Evolutionary conservation across 2,797 vertebrate species (phyloP).

Genomic region (Catharus ustulatus): DNA sequence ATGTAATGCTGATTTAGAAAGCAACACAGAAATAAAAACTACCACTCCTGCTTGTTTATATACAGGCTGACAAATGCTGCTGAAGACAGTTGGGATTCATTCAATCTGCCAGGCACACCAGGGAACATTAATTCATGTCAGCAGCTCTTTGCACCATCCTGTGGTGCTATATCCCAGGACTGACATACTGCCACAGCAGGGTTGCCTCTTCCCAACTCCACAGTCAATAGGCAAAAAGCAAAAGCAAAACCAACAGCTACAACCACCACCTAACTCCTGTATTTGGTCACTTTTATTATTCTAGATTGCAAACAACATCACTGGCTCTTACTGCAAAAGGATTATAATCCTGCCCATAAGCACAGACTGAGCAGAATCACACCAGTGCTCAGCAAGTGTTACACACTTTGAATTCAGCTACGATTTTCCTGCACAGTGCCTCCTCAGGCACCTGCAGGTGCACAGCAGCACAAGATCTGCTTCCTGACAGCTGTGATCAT

Average conservation of each 20-base stretch:
- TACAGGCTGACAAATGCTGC: constrained; percentile 23
- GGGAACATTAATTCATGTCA: constrained; percentile 11
- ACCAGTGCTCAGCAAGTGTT: background rate
- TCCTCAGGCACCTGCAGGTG: constrained; percentile 12
- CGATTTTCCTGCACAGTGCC: background rate
- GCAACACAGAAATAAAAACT: background rate
- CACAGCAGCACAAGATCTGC: background rate
- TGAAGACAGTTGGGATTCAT: background rate
- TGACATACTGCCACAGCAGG: background rate
- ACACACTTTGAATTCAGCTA: background rate
- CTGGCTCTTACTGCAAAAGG: background rate
- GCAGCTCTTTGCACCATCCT: constrained; percentile 4
- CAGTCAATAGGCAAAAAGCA: background rate
- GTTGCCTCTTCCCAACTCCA: background rate
- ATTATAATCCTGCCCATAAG: background rate
- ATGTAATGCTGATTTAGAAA: background rate
- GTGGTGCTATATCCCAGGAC: background rate
- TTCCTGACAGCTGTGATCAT: background rate
- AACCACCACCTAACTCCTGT: background rate
- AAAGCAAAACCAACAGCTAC: background rate
- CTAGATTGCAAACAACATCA: background rate
- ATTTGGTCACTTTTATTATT: background rate
- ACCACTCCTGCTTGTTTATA: background rate
- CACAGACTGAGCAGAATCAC: background rate
- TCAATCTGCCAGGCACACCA: constrained; percentile 28